phyloP scores from a whole-genome alignment of 2,113 vertebrate genomes.

The Puntigrus tetrazona region DNA sequence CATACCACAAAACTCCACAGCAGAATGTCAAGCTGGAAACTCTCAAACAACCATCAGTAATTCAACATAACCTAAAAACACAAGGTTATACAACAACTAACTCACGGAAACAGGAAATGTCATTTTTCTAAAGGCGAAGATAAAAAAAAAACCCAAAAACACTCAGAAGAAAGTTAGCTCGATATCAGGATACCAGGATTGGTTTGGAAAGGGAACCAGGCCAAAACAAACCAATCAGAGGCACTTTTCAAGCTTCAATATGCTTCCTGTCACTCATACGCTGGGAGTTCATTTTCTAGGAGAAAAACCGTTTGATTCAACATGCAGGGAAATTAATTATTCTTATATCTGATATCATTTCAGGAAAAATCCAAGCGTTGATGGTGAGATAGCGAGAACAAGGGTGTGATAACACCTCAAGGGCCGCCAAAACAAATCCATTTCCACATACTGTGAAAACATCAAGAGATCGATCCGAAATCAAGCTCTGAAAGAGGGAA shows the following conservation, averaged over 20 bases:
- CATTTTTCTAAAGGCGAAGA: not conserved
- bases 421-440: slow-evolving; percentile 39
- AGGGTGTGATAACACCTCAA: slow-evolving; percentile 12
- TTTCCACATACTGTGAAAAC: slow-evolving; percentile 34
- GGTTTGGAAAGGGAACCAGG: not conserved
- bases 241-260: slow-evolving; percentile 1
- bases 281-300: not conserved
- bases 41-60: not conserved
- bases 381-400: not conserved
- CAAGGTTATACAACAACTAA: not conserved
- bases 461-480: slow-evolving; percentile 42
- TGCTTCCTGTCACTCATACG: not conserved
- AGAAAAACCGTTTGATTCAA: not conserved
- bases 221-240: slow-evolving; percentile 11
- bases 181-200: not conserved
- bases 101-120: not conserved
- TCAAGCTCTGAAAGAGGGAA: slow-evolving; percentile 29
- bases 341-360: not conserved
- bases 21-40: not conserved
- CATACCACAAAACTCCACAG: not conserved
- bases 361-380: not conserved
- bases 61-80: not conserved
- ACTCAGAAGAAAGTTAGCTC: not conserved
- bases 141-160: not conserved
- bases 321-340: not conserved